Evolutionary conservation across 2,113 vertebrate genomes (phyloP).

Genomic region (Paradoxurus hermaphroditus): DNA sequence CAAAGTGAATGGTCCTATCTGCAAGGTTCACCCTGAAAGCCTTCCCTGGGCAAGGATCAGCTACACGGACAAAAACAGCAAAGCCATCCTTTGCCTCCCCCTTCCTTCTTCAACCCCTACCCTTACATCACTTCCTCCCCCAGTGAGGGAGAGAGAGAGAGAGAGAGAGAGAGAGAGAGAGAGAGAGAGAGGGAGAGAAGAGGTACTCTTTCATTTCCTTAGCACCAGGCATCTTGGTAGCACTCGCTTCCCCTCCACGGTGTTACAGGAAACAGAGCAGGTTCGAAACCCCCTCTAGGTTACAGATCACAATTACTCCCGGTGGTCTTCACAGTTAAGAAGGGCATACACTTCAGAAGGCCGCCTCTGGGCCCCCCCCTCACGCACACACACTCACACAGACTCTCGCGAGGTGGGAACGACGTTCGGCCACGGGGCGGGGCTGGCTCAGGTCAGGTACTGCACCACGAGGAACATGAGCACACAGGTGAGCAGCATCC

Average conservation of each 20-base stretch:
- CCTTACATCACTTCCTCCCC: background rate
- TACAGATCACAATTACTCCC: slow-evolving; percentile 23
- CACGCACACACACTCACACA: background rate
- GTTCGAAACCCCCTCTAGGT: background rate
- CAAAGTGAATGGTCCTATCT: background rate
- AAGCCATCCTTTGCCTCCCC: background rate
- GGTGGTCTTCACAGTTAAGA: slow-evolving; percentile 66
- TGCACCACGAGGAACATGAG: slow-evolving; percentile 93
- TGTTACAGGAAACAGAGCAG: slow-evolving; percentile 29
- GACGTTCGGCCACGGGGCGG: background rate
- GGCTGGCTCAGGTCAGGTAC: slow-evolving; percentile 91
- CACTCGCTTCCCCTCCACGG: background rate
- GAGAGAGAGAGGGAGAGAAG: background rate
- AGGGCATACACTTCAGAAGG: background rate
- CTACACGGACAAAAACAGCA: background rate
- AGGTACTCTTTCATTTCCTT: background rate
- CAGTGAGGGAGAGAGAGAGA: background rate
- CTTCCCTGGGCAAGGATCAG: fast-evolving
- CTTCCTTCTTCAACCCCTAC: background rate
- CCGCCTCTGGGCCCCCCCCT: background rate
- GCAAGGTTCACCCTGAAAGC: background rate
- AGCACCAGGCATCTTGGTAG: background rate
- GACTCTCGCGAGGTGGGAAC: background rate
- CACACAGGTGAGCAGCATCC: slow-evolving; percentile 94
- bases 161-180: background rate